These are phyloP conservation scores for Anoplopoma fimbria DNA, from an alignment of 2,113 vertebrate species.

Conservation along the genomic window DNA sequence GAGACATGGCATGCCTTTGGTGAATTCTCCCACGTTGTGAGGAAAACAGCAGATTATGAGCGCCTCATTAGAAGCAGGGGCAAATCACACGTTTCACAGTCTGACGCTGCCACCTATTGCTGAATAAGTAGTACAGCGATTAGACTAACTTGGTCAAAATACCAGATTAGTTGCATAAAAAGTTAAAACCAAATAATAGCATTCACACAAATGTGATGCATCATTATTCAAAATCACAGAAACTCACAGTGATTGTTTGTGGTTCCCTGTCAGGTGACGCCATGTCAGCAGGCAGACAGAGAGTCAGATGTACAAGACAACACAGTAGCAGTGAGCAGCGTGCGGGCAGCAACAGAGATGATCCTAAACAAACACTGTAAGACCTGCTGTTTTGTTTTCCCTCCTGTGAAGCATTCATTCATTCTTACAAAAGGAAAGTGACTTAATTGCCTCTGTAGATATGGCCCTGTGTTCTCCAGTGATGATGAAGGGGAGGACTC, in stretches of 20 bases:
- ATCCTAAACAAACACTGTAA: constrained; percentile 44
- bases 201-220: not conserved
- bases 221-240: not conserved
- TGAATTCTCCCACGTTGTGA: not conserved
- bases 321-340: constrained; percentile 49
- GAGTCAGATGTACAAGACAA: constrained; percentile 35
- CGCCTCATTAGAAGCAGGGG: not conserved
- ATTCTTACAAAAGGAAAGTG: not conserved
- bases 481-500: constrained; percentile 74
- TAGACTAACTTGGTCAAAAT: not conserved
- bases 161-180: not conserved
- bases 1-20: not conserved
- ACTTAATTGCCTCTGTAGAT: constrained; percentile 16
- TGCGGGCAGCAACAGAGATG: constrained; percentile 24
- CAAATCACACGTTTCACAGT: not conserved
- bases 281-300: constrained; percentile 46
- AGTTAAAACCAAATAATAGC: not conserved
- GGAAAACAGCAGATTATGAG: too few relatives aligned
- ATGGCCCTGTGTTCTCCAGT: constrained; percentile 75
- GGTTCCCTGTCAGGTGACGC: constrained; percentile 36
- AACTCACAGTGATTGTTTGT: not conserved
- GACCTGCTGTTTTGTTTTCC: not conserved
- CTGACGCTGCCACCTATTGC: not conserved
- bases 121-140: not conserved
- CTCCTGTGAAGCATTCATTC: not conserved